Base-by-base conservation (phyloP, 2,113 vertebrate species). In the Engraulis encrasicolus region DNA sequence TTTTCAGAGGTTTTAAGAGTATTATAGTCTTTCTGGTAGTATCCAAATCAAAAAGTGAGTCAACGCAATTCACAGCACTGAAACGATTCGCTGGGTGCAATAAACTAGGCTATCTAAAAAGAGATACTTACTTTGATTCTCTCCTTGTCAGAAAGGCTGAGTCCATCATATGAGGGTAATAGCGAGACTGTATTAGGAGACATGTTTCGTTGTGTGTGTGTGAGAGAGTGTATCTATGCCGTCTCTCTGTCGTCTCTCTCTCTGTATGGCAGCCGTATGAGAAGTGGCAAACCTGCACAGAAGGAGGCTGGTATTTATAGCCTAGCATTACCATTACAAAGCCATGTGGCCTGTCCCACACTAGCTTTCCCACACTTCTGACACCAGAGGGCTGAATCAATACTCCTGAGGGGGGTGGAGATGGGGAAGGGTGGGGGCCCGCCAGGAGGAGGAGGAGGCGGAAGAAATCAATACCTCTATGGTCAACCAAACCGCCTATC, bases 311-410 rank as follows among this genome's bases (percentile, higher is more conserved):
- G 52, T 91, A 87, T 95, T 94, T 95, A 95, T 95, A 95, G 86
- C 15, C 12, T 1, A 1, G 5, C 48, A 95, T 95, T 95, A 94
- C 88, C 95, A 95, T 95, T 90, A 95, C 93, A 95, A 95, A 95
- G 93, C 90, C 95, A 92, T 93, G 93, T 93, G 93, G 90, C 91
- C 91, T 85, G 91, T 91, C 91, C 90, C 87, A 89, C 85, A 92
- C 91, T 93, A 89, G 92, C 93, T 93, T 95, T 95, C 95, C 95
- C 95, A 95, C 95, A 95, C 93, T 95, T n/a, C 92, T 74, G 90
- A 81, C 83, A 92, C 91, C 93, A 89, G 91, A 93, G 92, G 92
- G 92, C 89, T 88, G 80, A 92, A 90, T 89, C 91, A 89, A 82
- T 82, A 80, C 90, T 34, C 27, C 27, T 5, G 61, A 14, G 61